Evolutionary conservation across 23 tunicate species (phyloP), one percentile per base, ranked within the genome.

Genomic region (Clavelina lepadiformis): DNA sequence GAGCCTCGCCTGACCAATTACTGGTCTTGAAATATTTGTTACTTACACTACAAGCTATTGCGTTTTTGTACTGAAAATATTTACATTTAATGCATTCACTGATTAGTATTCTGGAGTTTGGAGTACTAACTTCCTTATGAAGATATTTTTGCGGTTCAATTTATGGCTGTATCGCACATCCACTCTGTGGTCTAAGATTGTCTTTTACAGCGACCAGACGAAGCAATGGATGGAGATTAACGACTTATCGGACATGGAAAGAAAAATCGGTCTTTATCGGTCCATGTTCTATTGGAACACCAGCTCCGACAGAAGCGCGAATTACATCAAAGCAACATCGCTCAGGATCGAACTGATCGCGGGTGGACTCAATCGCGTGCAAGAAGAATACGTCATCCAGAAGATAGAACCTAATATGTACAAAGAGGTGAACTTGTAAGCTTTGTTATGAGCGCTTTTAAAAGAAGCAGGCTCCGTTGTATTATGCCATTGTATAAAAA

Each of bases 251-350:
- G 94, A 85, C 69, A 69, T 85, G 84, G 94, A 85, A 28, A 69
- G 94, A 27, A 85, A 85, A 62, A 52, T 85, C 35, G 94, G 74
- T 5, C 74, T 85, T 19, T 85, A 85, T 53, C 72, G 94, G 5
- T 65, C 82, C 13, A 85, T 85, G 94, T 85, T 85, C 38, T 85
- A 85, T 37, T 85, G 94, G 94, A 85, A 85, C 70, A 85, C 76
- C 31, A 58, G 74, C 52, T 85, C 94, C 18, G 94, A 85, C 23
- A 38, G 94, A 38, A 85, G 94, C 46, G 26, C 85, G 15, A 85
- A 85, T 31, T 85, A 77, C 68, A 85, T 85, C 28, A 85, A 85
- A 54, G 81, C 81, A 29, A 69, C 94, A 4, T 77, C 94, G 1
- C 57, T 85, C 30, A 46, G 94, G 35, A 82, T 85, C 38, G 94